Base-by-base conservation (phyloP, 1,140 invertebrate species). In the Drosophila bipectinata region DNA sequence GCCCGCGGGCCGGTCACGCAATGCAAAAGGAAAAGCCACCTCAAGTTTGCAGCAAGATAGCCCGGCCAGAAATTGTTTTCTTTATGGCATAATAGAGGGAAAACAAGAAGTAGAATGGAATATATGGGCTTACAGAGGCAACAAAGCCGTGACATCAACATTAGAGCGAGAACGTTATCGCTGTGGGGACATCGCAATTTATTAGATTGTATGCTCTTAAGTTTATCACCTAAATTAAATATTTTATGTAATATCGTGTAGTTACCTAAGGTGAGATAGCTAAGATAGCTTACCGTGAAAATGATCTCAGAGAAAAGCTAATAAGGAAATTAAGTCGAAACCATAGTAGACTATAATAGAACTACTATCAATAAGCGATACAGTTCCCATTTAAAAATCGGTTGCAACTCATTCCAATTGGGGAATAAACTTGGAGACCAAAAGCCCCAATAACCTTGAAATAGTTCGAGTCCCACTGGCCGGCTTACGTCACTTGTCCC, bases 401-500 rank as follows among this genome's bases (percentile, higher is more conserved):
- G 41, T 10, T 79, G 72, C 69, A 61, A 68, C 61, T 57, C 61
- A 57, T 67, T 47, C 48, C 5, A 15, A 41, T 41, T 45, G 10
- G n/a, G n/a, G 49, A 12, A 39, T 37, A 21, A 18, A 47, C 63
- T 47, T 67, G n/a, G 9, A 28, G 41, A 44, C 64, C 41, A 14
- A 54, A 54, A 48, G 49, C 62, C 39, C 15, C 41, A 47, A 49
- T 79, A 75, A 79, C 80, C 80, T 83, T 83, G 76, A 77, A 68
- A 47, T 67, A 44, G 54, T 74, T 62, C 49, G 10, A 41, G 52
- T 37, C 49, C 53, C 51, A 62, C 37, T 57, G 30, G 30, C 51
- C 47, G 39, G 59, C 73, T 83, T 84, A 63, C 80, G 76, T 84
- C 80, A 83, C 55, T 68, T 60, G 74, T 7, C 15, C 34, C 57